These are phyloP conservation scores for Xylota segnis DNA, from an alignment of 2,888 invertebrate species.

Conservation along the genomic window DNA sequence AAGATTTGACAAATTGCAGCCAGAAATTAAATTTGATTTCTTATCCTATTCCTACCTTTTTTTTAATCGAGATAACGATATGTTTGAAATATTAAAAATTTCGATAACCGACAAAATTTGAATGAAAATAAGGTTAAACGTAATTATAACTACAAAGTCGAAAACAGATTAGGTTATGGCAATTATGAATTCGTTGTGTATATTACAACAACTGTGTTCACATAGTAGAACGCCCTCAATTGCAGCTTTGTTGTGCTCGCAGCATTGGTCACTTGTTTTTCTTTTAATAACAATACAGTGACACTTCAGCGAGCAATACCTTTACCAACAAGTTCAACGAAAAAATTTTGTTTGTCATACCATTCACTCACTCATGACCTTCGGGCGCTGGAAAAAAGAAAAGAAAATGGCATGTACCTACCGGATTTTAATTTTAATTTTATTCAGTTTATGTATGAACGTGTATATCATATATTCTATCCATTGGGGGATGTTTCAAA, in stretches of 20 bases:
- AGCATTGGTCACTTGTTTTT: constrained; percentile 29
- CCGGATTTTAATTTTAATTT: neutral
- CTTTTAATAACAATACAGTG: constrained; percentile 9
- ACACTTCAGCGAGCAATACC: constrained; percentile 10
- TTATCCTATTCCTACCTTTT: neutral
- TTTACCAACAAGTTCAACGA: constrained; percentile 20
- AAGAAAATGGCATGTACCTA: neutral
- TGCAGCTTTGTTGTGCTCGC: constrained; percentile 21
- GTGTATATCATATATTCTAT: no score
- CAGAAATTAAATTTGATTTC: neutral
- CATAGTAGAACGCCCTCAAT: constrained; percentile 44
- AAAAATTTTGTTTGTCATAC: neutral
- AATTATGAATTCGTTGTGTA: constrained; percentile 39
- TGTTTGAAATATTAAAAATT: no score
- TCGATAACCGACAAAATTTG: no score
- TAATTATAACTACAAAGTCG: neutral
- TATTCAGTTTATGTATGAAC: no score
- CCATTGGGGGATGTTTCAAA: no score
- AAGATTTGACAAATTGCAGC: constrained; percentile 4
- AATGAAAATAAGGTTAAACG: no score
- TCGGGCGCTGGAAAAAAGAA: neutral
- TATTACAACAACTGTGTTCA: constrained; percentile 30
- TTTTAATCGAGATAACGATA: no score
- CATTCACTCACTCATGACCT: constrained; percentile 11
- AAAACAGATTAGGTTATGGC: constrained; percentile 20